These are phyloP conservation scores for Uloborus plumipes DNA, from an alignment of 2,888 invertebrate species.

Conservation along the genomic window DNA sequence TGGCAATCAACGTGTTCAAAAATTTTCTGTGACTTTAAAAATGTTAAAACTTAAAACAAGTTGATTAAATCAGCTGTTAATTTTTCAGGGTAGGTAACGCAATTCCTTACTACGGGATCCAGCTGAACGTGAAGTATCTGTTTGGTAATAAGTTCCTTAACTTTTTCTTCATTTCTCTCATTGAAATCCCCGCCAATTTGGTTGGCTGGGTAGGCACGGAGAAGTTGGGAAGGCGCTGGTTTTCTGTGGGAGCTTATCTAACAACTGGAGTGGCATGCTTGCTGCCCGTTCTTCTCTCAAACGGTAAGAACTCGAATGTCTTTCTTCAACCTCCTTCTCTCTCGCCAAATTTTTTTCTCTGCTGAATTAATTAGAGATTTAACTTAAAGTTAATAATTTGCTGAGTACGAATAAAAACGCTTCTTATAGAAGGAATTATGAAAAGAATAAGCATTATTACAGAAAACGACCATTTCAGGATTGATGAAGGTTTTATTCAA, in stretches of 20 bases:
- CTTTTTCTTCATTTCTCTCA: slow-evolving; percentile 77
- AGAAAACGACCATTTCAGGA: no score
- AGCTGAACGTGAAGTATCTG: slow-evolving; percentile 70
- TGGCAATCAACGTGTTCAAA: no score
- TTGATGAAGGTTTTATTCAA: no score
- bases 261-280: neutral
- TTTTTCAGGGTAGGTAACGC: slow-evolving; percentile 19
- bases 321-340: no score
- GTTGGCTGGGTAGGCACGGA: slow-evolving; percentile 75
- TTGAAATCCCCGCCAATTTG: slow-evolving; percentile 78
- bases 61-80: neutral
- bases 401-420: no score
- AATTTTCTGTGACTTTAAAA: neutral
- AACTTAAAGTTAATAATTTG: no score
- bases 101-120: slow-evolving; percentile 33
- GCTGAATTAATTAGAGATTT: no score
- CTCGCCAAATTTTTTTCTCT: no score
- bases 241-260: slow-evolving; percentile 73
- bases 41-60: neutral
- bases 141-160: slow-evolving; percentile 79
- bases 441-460: no score
- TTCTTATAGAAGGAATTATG: no score
- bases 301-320: neutral
- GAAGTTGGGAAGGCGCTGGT: slow-evolving; percentile 74
- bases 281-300: neutral